Evolutionary conservation across 2,113 vertebrate species (phyloP), one percentile per base, ranked within the genome.

Genomic region (Spea multiplicata): DNA sequence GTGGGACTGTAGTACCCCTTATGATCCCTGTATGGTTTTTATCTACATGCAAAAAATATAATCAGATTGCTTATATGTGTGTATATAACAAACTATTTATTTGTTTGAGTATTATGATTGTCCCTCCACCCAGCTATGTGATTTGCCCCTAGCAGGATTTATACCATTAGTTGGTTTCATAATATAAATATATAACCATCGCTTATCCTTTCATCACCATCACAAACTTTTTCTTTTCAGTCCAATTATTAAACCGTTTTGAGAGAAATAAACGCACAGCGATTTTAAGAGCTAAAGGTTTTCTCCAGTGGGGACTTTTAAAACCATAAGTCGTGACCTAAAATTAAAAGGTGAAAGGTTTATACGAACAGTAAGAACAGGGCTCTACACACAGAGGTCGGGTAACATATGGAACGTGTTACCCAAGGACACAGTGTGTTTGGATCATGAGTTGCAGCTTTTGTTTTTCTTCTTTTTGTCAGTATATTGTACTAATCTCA

Each of bases 351-450:
- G 48, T 75, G 72, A 64, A 49, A 50, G 59, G 59, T 64, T 64
- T 74, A 50, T 30, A 74, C 49, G 62, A 64, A 74, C 72, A 64
- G 50, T 65, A 13, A 61, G 44, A 48, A 30, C 46, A 5, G 44
- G 44, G 59, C 72, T 65, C 72, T 50, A 5, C 72, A 64, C 72
- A 74, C 45, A 74, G 72, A 30, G 49, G 50, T 64, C 45, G 64
- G 74, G 2, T 30, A 65, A 67, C 74, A 75, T 75, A 46, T 75
- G 74, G 74, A 66, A 75, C 17, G 14, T 53, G 62, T 75, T 75
- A 75, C 48, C 64, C 62, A 52, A 14, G 48, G 74, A 75, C 62
- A 67, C 74, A n/a, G 64, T 52, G 64, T 66, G 74, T 48, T 75
- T 67, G 74, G 64, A 66, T 66, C 46, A 6, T 55, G 50, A 7